Evolutionary conservation across 2,797 vertebrate genomes (phyloP), one percentile per base, ranked within the genome.

Genomic region (Merluccius polli): DNA sequence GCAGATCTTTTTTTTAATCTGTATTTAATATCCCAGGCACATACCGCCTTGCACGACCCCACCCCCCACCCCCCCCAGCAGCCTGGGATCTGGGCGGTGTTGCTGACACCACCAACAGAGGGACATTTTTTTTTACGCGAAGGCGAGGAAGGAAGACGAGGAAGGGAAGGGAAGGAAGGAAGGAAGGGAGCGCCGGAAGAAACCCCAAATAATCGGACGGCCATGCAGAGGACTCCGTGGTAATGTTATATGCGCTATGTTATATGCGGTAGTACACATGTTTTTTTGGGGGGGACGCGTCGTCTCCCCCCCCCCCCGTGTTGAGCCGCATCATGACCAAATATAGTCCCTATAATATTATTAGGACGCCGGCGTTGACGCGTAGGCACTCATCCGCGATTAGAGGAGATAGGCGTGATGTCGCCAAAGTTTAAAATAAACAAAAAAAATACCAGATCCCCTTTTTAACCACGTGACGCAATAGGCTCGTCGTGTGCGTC

Each of bases 341-440:
- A 93, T 91, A 93, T 90, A 93, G 89, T 29, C 81, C n/a, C n/a
- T n/a, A n/a, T n/a, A 21, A 73, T 4, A 78, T 84, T 77, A 82
- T 89, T 72, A 80, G 81, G 73, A 75, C 76, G 86, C 77, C 85
- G n/a, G n/a, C n/a, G 83, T 86, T 85, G 84, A 67, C 72, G 75
- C 67, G 72, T 52, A 75, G 67, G 73, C 73, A 35, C 59, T 27
- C 10, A 24, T 65, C 59, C 59, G 27, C 59, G 24, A 65, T 78
- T 36, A n/a, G 75, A 81, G 68, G 74, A n/a, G 73, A 77, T 79
- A 70, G 77, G 79, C 68, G 77, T 44, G 71, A 36, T 83, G 75
- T 79, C 81, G 86, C 87, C 86, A 86, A 87, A 87, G 87, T 89
- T 90, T 91, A 78, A 65, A 65, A 65, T 80, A 78, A 87, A 71